Evolutionary conservation across 2,113 vertebrate genomes (phyloP).

Genomic region (Platichthys stellatus): DNA sequence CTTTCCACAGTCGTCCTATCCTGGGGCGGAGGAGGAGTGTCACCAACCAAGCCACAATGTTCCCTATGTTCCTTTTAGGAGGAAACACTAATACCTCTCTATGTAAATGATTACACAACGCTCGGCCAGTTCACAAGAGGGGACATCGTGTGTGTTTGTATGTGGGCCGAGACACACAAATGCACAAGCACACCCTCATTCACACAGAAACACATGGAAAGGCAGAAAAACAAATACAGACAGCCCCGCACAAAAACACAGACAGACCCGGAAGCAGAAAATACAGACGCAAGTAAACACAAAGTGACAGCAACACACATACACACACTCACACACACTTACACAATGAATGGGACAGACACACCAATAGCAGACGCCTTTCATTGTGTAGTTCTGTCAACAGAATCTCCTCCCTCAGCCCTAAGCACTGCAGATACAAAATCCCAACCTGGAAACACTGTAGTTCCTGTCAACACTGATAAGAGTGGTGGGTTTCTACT

Average conservation of each 20-base stretch:
- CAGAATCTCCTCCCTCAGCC: constrained; percentile 34
- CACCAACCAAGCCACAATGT: constrained; percentile 58
- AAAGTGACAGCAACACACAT: constrained; percentile 32
- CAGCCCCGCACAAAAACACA: constrained; percentile 27
- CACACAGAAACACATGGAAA: constrained; percentile 43
- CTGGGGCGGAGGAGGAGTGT: constrained; percentile 50
- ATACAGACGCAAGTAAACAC: constrained; percentile 41
- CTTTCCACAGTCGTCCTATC: constrained; percentile 33
- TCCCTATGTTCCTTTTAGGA: constrained; percentile 57
- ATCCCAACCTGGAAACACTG: too few species aligned
- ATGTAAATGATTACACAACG: constrained; percentile 69
- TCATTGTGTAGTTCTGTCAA: constrained; percentile 48
- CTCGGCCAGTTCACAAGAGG: constrained; percentile 43
- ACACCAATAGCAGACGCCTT: constrained; percentile 18
- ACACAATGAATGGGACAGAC: constrained; percentile 24
- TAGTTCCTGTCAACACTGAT: too few species aligned
- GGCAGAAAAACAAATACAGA: constrained; percentile 55
- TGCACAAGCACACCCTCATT: constrained; percentile 12
- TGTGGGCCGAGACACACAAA: constrained; percentile 3
- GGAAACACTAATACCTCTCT: constrained; percentile 72
- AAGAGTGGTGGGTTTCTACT: neutral
- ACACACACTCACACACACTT: constrained; percentile 19
- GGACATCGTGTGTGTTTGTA: neutral
- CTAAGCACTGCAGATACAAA: neutral
- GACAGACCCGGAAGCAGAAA: constrained; percentile 17